Evolutionary conservation across 2,797 vertebrate species (phyloP).

Genomic region (Rhinogobio ventralis): DNA sequence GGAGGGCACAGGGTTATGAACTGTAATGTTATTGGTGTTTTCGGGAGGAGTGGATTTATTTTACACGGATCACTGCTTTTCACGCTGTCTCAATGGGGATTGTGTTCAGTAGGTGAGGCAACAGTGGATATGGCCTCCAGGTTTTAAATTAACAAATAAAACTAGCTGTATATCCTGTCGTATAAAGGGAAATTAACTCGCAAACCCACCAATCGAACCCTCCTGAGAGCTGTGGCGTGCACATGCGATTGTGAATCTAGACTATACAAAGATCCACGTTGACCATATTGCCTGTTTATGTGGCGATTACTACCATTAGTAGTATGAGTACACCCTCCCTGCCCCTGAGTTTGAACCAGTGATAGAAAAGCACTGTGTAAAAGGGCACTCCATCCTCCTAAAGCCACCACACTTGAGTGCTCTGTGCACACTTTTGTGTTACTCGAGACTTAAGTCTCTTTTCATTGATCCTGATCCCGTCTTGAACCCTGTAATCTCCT

Average conservation of each 20-base stretch:
- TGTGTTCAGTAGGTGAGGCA: slow-evolving; percentile 29
- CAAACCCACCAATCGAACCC: neutral
- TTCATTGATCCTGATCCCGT: slow-evolving; percentile 62
- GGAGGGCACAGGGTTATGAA: slow-evolving; percentile 56
- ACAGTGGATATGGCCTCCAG: slow-evolving; percentile 10
- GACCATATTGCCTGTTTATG: slow-evolving; percentile 12
- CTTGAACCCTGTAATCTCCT: slow-evolving; percentile 67
- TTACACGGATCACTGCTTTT: slow-evolving; percentile 34
- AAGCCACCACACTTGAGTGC: slow-evolving; percentile 57
- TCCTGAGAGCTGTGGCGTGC: neutral
- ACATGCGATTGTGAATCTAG: slow-evolving; percentile 25
- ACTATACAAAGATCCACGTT: slow-evolving; percentile 29
- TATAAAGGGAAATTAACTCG: slow-evolving; percentile 9
- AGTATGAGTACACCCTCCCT: neutral
- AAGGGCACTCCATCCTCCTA: slow-evolving; percentile 54
- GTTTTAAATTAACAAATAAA: slow-evolving; percentile 29
- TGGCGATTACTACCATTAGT: slow-evolving; percentile 1
- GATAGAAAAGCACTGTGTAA: slow-evolving; percentile 24
- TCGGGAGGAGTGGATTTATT: slow-evolving; percentile 54
- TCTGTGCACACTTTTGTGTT: slow-evolving; percentile 57
- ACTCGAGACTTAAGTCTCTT: slow-evolving; percentile 59
- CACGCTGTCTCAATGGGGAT: slow-evolving; percentile 38
- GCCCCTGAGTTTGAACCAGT: neutral
- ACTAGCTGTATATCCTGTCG: slow-evolving; percentile 31
- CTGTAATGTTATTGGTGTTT: slow-evolving; percentile 59